phyloP scores from a whole-genome alignment of 2,113 vertebrate species.

The Paralichthys olivaceus region DNA sequence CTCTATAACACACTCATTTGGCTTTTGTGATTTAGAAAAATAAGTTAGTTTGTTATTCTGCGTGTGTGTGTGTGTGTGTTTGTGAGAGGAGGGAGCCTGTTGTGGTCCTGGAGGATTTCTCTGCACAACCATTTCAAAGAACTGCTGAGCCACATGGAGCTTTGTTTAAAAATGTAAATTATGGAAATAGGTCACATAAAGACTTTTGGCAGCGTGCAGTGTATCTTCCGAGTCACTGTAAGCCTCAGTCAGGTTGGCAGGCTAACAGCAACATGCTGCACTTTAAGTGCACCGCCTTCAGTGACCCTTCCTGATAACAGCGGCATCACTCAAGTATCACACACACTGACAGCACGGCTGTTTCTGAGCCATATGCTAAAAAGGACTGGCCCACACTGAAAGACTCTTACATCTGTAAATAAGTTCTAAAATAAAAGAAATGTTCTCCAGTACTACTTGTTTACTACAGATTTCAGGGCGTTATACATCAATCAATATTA shows the following conservation, averaged over 20 bases:
- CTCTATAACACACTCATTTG: constrained; percentile 42
- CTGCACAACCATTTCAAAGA: constrained; percentile 62
- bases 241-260: constrained; percentile 66
- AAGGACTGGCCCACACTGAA: constrained; percentile 25
- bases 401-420: constrained; percentile 47
- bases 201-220: constrained; percentile 69
- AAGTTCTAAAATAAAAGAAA: constrained; percentile 34
- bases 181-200: constrained; percentile 84
- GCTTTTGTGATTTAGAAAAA: constrained; percentile 36
- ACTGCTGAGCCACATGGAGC: constrained; percentile 68
- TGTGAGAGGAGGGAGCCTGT: constrained; percentile 23
- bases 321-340: constrained; percentile 40
- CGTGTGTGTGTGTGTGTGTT: constrained; percentile 8
- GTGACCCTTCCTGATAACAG: constrained; percentile 60
- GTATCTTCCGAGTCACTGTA: constrained; percentile 67
- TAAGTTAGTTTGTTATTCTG: constrained; percentile 46
- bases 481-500: too few relatives aligned
- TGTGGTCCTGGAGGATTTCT: constrained; percentile 60
- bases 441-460: constrained; percentile 23
- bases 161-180: constrained; percentile 82
- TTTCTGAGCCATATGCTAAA: constrained; percentile 58
- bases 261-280: constrained; percentile 69
- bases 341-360: too few relatives aligned
- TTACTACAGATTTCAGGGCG: too few relatives aligned
- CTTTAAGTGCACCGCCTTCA: constrained; percentile 61